Evolutionary conservation across 2,888 invertebrate genomes (phyloP).

Genomic region (Hydropsyche betteni): DNA sequence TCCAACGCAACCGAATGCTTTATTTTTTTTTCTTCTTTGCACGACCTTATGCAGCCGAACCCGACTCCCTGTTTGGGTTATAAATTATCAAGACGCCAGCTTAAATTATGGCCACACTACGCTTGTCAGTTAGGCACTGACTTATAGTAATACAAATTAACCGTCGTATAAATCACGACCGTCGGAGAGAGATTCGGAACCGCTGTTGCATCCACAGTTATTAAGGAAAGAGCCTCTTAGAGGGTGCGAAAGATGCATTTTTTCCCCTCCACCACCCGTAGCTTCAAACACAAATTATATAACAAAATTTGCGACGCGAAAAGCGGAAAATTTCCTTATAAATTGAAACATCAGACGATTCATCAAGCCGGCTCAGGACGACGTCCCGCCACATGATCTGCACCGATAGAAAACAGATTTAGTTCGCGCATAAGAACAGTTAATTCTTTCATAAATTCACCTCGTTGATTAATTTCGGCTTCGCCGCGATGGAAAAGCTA

Average conservation of each 20-base stretch:
- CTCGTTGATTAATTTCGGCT: conserved; percentile 43
- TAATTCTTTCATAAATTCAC: conserved; percentile 47
- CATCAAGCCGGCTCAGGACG: conserved; percentile 12
- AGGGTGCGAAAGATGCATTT: conserved; percentile 11
- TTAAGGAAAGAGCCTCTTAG: neutral
- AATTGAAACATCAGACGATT: conserved; percentile 1
- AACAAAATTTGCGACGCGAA: no score
- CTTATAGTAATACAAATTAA: conserved; percentile 50
- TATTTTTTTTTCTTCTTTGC: no score
- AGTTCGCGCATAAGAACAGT: conserved; percentile 22
- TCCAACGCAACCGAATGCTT: neutral
- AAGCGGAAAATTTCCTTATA: no score
- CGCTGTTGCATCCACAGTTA: conserved; percentile 25
- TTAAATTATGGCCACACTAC: conserved; percentile 49
- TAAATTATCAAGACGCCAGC: conserved; percentile 39
- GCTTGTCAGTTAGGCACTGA: conserved; percentile 46
- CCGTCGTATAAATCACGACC: conserved; percentile 44
- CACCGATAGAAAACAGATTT: conserved; percentile 33
- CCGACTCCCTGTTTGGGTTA: conserved; percentile 16
- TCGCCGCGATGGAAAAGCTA: conserved; percentile 35
- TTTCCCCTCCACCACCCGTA: no score
- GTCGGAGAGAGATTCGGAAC: conserved; percentile 22
- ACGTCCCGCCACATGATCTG: neutral
- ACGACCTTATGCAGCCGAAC: neutral
- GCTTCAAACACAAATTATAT: no score